Base-by-base conservation (phyloP, 1,140 invertebrate species). In the Leptestheria dahalacensis region DNA sequence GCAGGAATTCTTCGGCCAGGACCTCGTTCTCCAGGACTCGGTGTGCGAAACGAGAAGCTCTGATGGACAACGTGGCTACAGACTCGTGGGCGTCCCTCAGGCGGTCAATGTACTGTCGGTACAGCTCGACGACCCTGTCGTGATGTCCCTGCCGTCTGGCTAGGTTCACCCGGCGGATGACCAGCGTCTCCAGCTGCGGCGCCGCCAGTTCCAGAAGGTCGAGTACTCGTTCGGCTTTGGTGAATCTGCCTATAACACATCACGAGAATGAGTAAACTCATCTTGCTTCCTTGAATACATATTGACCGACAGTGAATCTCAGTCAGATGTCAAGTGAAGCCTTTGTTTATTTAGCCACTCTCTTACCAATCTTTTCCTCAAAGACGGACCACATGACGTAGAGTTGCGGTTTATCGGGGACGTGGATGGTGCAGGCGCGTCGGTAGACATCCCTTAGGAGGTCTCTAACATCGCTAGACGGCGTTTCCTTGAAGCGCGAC, bases 301-400 rank as follows among this genome's bases (percentile, higher is more conserved):
- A n/a, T n/a, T n/a, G n/a, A n/a, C n/a, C n/a, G n/a, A n/a, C n/a
- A n/a, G n/a, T n/a, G n/a, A n/a, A n/a, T n/a, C n/a, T n/a, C n/a
- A n/a, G n/a, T n/a, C n/a, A n/a, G n/a, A n/a, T n/a, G n/a, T n/a
- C n/a, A n/a, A n/a, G n/a, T n/a, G n/a, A n/a, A n/a, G n/a, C n/a
- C n/a, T n/a, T n/a, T n/a, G n/a, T n/a, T n/a, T n/a, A n/a, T n/a
- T n/a, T n/a, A n/a, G n/a, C n/a, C n/a, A n/a, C n/a, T n/a, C 4
- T 15, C 48, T 72, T 72, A 70, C 83, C 82, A 61, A 86, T 79
- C 60, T 81, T 83, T 74, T 98, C 94, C 76, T 97, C 93, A 74
- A 93, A 97, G 21, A 88, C 84, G 26, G 93, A 89, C 92, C 93
- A 97, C 66, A 90, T 85, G 47, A 97, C 73, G 70, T 94, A 88